These are phyloP conservation scores for Oasisia sp. DNA, from an alignment of 2,888 invertebrate genomes.

Conservation along the genomic window DNA sequence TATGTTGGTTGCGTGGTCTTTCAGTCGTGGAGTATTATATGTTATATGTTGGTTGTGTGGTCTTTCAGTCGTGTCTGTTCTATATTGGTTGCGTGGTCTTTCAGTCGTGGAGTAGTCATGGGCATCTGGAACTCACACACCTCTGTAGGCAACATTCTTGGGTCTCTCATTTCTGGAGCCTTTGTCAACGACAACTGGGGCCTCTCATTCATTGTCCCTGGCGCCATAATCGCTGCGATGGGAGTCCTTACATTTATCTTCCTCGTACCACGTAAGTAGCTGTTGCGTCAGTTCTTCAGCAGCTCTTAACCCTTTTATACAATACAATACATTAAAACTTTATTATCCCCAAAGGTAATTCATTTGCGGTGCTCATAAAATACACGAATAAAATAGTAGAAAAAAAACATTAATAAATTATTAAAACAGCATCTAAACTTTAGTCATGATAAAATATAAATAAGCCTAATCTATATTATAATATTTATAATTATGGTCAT, in stretches of 20 bases:
- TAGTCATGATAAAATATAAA: too few relatives aligned
- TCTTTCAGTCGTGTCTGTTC: too few relatives aligned
- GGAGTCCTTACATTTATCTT: conserved; percentile 81
- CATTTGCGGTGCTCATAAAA: too few relatives aligned
- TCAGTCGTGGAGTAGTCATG: conserved; percentile 79
- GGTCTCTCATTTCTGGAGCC: conserved; percentile 86
- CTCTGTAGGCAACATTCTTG: conserved; percentile 93
- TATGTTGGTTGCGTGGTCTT: too few relatives aligned
- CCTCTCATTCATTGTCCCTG: conserved; percentile 90
- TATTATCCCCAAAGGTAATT: too few relatives aligned
- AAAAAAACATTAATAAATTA: too few relatives aligned
- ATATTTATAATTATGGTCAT: too few relatives aligned
- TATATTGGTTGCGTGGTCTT: conserved; percentile 26
- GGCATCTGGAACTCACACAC: conserved; percentile 98
- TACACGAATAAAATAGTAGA: too few relatives aligned
- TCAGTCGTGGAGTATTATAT: too few relatives aligned
- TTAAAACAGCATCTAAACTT: too few relatives aligned
- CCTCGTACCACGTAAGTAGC: conserved; percentile 74
- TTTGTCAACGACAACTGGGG: conserved; percentile 87
- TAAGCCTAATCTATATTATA: too few relatives aligned
- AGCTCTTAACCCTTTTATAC: background rate
- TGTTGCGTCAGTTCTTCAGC: background rate
- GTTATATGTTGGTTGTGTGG: too few relatives aligned
- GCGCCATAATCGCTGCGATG: conserved; percentile 74
- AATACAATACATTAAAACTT: background rate